Base-by-base conservation (phyloP, 2,888 invertebrate species). In the Zygaena filipendulae region DNA sequence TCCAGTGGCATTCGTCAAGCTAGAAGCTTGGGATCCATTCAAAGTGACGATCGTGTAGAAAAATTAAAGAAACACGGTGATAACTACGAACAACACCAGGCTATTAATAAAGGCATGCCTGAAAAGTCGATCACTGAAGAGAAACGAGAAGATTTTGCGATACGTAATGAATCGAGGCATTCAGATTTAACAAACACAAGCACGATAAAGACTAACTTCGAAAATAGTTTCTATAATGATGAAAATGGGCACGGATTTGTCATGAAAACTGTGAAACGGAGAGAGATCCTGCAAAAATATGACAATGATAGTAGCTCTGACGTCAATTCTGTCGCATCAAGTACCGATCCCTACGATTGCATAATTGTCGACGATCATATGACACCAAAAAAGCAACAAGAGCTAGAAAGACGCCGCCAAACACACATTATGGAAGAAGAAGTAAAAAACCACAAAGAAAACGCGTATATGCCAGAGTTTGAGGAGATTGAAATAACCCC, bases 291-390 rank as follows among this genome's bases (percentile, higher is more conserved):
- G 13, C 87, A 87, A 49, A 87, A 86, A 59, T 88, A 88, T 54
- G 84, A 85, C 35, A 84, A 84, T 43, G 81, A 82, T 23, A 84
- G 85, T 37, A 87, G 87, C 51, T 85, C 87, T 5, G 87, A 85
- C 42, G 81, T 81, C 21, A 75, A 81, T 57, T 87, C 87, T 26
- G 83, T 84, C 43, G 81, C 82, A 47, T 87, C 87, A 25, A 88
- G 87, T 51, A 88, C 87, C 25, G 88, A 88, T 72, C 87, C 87
- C 13, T 87, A 88, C 45, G 88, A 88, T 53, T 92, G 92, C 54
- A 92, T 92, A 42, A 88, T 93, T 27, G 90, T 92, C 13, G 90
- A 92, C 44, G 92, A 92, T 66, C 90, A 90, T 46, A 81, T 71
- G 81, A 74, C 68, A 38, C 64, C 69, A 42, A 60, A 77, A 59